phyloP scores from a whole-genome alignment of 2,797 vertebrate species.

The Salarias fasciatus region DNA sequence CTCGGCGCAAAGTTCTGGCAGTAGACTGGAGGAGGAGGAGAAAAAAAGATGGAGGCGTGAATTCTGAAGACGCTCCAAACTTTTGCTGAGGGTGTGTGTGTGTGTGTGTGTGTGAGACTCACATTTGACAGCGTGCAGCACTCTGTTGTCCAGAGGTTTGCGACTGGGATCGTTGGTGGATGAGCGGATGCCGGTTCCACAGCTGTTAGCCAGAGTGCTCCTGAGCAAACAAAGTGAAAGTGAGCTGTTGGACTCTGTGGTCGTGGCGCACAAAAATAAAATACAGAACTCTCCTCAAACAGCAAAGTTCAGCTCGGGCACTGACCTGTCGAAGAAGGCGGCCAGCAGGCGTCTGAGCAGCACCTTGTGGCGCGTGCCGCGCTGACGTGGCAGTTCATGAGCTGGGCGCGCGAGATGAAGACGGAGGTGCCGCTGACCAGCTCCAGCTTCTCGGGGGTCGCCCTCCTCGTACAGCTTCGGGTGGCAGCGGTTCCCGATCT shows the following conservation, averaged over 20 bases:
- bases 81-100: not conserved
- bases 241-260: no score
- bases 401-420: constrained; percentile 93
- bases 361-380: constrained; percentile 94
- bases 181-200: constrained; percentile 94
- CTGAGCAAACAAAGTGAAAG: constrained; percentile 77
- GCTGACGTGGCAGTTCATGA: constrained; percentile 97
- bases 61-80: not conserved
- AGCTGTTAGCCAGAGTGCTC: constrained; percentile 95
- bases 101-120: constrained; percentile 53
- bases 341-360: constrained; percentile 91
- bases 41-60: not conserved
- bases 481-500: constrained; percentile 96
- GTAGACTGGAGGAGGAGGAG: constrained; percentile 83
- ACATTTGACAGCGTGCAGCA: constrained; percentile 95
- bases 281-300: no score
- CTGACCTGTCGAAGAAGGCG: constrained; percentile 95
- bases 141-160: constrained; percentile 93
- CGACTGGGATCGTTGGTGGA: constrained; percentile 93
- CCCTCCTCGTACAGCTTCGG: constrained; percentile 94
- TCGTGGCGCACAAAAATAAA: no score
- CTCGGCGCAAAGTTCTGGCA: constrained; percentile 97
- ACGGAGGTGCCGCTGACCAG: constrained; percentile 94
- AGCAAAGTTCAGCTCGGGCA: no score
- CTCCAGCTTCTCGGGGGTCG: constrained; percentile 94